These are phyloP conservation scores for Camponotus vicinus DNA, from an alignment of 1,140 invertebrate genomes.

Conservation along the genomic window DNA sequence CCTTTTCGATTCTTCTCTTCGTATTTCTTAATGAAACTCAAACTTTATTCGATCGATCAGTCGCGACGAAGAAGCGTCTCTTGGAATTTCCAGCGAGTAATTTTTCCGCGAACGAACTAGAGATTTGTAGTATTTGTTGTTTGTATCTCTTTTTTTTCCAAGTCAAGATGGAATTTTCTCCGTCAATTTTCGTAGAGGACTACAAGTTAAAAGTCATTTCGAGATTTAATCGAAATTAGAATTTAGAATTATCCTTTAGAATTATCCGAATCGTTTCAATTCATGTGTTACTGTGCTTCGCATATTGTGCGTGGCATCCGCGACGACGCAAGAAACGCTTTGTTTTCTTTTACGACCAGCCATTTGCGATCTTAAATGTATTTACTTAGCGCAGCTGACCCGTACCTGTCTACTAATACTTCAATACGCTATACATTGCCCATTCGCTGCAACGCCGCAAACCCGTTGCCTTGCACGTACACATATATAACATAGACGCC, in stretches of 20 bases:
- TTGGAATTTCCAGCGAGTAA: background rate
- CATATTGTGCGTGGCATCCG: background rate
- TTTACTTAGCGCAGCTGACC: slow-evolving; percentile 43
- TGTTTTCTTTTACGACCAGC: slow-evolving; percentile 45
- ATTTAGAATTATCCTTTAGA: background rate
- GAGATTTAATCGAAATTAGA: slow-evolving; percentile 16
- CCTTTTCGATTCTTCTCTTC: background rate
- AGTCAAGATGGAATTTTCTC: background rate
- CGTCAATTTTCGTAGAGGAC: background rate
- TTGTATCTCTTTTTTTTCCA: background rate
- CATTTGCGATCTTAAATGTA: slow-evolving; percentile 65
- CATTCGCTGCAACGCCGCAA: background rate
- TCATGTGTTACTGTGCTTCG: background rate
- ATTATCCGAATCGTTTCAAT: background rate
- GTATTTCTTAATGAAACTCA: background rate
- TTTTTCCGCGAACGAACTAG: background rate
- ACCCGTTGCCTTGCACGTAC: background rate
- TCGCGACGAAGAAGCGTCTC: background rate
- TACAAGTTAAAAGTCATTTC: background rate
- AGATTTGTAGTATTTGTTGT: background rate
- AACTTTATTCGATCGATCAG: slow-evolving; percentile 16
- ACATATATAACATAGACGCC: background rate
- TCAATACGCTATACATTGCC: slow-evolving; percentile 23
- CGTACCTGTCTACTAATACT: slow-evolving; percentile 61
- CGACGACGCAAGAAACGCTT: slow-evolving; percentile 1